These are phyloP conservation scores for Lobophora halterata DNA, from an alignment of 2,888 invertebrate species.

Conservation along the genomic window DNA sequence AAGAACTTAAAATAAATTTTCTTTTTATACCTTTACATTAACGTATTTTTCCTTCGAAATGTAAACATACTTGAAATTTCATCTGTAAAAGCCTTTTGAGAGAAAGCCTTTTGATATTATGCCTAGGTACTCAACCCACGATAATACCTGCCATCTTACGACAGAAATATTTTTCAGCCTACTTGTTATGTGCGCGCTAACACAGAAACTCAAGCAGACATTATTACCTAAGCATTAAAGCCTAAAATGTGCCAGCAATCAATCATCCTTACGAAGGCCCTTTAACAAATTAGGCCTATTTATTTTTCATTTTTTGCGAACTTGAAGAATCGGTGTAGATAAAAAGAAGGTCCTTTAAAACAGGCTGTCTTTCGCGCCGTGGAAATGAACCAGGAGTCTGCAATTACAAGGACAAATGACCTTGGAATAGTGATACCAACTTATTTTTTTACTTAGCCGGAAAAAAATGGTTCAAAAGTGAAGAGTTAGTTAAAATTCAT, in stretches of 20 bases:
- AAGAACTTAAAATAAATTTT: no score
- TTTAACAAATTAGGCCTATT: conserved; percentile 22
- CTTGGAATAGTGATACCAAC: conserved; percentile 8
- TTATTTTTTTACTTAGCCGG: conserved; percentile 6
- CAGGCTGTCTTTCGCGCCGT: conserved; percentile 41
- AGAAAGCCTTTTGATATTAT: no score
- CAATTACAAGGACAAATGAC: conserved; percentile 53
- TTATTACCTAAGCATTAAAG: conserved; percentile 9
- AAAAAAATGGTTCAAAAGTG: neutral
- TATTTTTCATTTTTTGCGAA: conserved; percentile 22
- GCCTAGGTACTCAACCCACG: no score
- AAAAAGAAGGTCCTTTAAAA: conserved; percentile 40
- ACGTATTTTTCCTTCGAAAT: no score
- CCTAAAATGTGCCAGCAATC: conserved; percentile 11
- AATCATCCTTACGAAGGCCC: conserved; percentile 19
- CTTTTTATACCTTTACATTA: no score
- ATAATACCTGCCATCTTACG: no score
- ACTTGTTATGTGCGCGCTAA: no score
- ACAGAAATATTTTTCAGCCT: no score
- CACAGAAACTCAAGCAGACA: conserved; percentile 7
- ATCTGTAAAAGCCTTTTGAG: no score
- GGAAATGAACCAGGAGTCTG: conserved; percentile 38
- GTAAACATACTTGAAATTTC: conserved; percentile 2
- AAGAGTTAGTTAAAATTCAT: no score
- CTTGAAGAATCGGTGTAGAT: conserved; percentile 26